Percentiles rank a stretch among this genome's conserved stretches.
Evolutionary conservation across 2,113 vertebrate species (phyloP).

Genomic region (Bucco capensis): DNA sequence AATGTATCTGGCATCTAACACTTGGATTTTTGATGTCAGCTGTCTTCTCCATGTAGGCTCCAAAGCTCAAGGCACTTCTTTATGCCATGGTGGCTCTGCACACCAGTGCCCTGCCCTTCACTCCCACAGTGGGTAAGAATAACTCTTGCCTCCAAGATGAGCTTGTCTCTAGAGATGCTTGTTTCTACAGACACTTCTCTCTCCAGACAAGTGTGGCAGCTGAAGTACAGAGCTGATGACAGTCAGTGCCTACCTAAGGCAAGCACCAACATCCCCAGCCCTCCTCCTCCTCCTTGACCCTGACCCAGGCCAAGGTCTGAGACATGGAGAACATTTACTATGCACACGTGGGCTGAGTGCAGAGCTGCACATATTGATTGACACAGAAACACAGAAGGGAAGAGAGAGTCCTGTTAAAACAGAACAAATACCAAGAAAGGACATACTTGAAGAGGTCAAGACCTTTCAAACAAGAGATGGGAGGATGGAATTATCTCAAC

Average conservation of each 20-base stretch:
- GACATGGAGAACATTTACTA: neutral
- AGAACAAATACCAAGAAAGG: neutral
- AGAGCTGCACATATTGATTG: neutral
- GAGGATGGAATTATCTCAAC: neutral
- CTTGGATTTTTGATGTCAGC: neutral
- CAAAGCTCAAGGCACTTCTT: neutral
- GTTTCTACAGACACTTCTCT: too few relatives aligned
- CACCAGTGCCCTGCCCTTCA: neutral
- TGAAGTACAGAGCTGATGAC: neutral
- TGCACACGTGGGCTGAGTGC: rapidly evolving
- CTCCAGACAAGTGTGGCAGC: rapidly evolving
- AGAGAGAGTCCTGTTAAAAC: neutral
- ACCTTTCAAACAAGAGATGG: neutral
- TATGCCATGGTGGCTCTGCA: neutral
- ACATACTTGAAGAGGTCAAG: neutral
- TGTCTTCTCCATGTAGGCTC: neutral
- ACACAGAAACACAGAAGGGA: neutral
- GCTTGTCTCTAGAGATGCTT: neutral
- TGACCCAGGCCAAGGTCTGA: neutral
- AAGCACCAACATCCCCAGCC: too few relatives aligned
- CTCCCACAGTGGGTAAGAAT: neutral
- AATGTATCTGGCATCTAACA: rapidly evolving
- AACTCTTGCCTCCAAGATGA: neutral
- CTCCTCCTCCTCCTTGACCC: neutral
- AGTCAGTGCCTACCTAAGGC: neutral